These are phyloP conservation scores for Octonoba sinensis DNA, from an alignment of 2,888 invertebrate genomes.

Conservation along the genomic window DNA sequence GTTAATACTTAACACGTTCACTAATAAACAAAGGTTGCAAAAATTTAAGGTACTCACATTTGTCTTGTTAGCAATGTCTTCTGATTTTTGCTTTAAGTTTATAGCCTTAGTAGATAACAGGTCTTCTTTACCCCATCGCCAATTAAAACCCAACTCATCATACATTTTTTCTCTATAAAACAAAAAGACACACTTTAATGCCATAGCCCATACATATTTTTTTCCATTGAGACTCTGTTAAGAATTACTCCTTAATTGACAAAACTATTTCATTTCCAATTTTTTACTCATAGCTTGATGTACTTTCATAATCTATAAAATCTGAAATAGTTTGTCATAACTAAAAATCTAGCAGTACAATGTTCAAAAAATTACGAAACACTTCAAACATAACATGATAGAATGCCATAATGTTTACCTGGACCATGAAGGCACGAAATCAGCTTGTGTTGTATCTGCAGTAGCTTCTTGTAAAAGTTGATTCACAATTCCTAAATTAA, in stretches of 20 bases:
- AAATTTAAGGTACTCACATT: slow-evolving; percentile 66
- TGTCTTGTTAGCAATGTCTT: slow-evolving; percentile 68
- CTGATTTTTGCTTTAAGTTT: slow-evolving; percentile 69
- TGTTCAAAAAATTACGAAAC: no score
- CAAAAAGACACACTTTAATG: background rate
- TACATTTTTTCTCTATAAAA: slow-evolving; percentile 67
- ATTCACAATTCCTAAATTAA: slow-evolving; percentile 67
- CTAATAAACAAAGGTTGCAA: no score
- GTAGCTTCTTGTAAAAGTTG: slow-evolving; percentile 69
- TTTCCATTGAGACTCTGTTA: no score
- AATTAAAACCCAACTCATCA: slow-evolving; percentile 71
- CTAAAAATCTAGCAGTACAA: no score
- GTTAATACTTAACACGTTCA: no score
- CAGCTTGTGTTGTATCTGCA: slow-evolving; percentile 39
- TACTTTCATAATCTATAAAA: no score
- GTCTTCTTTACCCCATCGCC: slow-evolving; percentile 64
- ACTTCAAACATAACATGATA: no score
- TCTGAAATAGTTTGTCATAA: no score
- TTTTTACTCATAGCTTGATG: no score
- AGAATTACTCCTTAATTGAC: no score
- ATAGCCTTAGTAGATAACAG: slow-evolving; percentile 46
- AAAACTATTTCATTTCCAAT: no score
- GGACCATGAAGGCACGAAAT: slow-evolving; percentile 50
- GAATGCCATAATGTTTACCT: slow-evolving; percentile 24
- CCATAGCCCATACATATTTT: background rate